phyloP scores from a whole-genome alignment of 2,888 invertebrate species.

The Ceraclea dissimilis region DNA sequence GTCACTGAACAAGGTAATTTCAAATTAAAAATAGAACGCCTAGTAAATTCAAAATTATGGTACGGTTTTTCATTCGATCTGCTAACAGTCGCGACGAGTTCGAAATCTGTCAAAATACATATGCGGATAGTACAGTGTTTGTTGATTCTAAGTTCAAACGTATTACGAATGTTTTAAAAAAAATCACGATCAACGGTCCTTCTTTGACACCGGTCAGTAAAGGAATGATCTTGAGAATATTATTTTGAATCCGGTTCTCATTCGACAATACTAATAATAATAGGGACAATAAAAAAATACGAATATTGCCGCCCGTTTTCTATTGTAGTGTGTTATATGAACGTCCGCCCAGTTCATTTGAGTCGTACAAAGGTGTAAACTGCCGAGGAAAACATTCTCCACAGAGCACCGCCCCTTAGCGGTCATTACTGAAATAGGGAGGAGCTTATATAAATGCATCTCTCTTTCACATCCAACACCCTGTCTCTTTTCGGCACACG shows the following conservation, averaged over 20 bases:
- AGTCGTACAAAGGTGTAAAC: slow-evolving; percentile 22
- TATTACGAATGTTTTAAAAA: not conserved
- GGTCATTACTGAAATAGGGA: slow-evolving; percentile 20
- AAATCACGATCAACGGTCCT: slow-evolving; percentile 6
- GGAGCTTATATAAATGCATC: slow-evolving; percentile 10
- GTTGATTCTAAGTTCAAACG: no score
- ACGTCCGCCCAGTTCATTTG: slow-evolving; percentile 23
- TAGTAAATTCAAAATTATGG: no score
- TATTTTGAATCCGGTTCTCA: slow-evolving; percentile 9
- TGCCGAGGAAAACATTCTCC: slow-evolving; percentile 16
- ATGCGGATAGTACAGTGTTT: no score
- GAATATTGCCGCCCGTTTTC: slow-evolving; percentile 13
- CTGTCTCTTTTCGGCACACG: no score
- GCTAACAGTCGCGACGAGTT: no score
- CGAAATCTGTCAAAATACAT: no score
- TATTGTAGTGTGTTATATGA: slow-evolving; percentile 16
- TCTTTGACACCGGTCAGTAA: slow-evolving; percentile 19
- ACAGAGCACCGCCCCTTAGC: slow-evolving; percentile 14
- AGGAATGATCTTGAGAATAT: slow-evolving; percentile 20
- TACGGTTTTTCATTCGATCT: no score
- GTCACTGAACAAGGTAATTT: no score
- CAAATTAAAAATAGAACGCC: no score
- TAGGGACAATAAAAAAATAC: slow-evolving; percentile 16
- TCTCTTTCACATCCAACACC: not conserved
- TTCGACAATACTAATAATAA: slow-evolving; percentile 5